These are phyloP conservation scores for Ceratosolen solmsi DNA, from an alignment of 1,140 invertebrate genomes.

Conservation along the genomic window DNA sequence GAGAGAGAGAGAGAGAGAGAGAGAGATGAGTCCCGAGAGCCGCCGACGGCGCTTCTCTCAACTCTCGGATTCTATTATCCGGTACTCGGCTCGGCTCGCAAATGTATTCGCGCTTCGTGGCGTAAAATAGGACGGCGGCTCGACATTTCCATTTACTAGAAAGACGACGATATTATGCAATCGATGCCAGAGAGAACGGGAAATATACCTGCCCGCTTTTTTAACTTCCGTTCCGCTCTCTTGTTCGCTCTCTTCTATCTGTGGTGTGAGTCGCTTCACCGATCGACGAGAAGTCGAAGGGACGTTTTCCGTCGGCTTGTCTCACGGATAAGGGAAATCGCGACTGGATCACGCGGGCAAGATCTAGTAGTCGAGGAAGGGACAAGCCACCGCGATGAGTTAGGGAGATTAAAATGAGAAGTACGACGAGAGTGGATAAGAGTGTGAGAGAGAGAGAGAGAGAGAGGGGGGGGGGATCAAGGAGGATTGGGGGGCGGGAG, in stretches of 20 bases:
- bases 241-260: not conserved
- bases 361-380: not conserved
- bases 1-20: conserved; percentile 13
- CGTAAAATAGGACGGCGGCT: conserved; percentile 53
- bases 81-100: conserved; percentile 28
- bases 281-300: conserved; percentile 28
- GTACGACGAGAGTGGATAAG: not conserved
- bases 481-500: not conserved
- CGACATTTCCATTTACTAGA: conserved; percentile 60
- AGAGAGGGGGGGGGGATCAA: conserved; percentile 2
- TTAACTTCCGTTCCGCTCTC: not conserved
- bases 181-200: conserved; percentile 47
- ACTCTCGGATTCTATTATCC: conserved; percentile 53
- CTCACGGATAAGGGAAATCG: conserved; percentile 26
- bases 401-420: conserved; percentile 48
- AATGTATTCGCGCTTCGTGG: conserved; percentile 50
- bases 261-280: not conserved
- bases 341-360: not conserved
- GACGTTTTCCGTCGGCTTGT: not conserved
- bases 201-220: conserved; percentile 35
- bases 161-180: conserved; percentile 59
- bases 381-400: conserved; percentile 43
- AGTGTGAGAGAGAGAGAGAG: conserved; percentile 8
- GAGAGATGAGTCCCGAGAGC: conserved; percentile 38
- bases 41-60: conserved; percentile 41